phyloP scores from a whole-genome alignment of 2,888 invertebrate species.

The Dicyrtoma fusca region DNA sequence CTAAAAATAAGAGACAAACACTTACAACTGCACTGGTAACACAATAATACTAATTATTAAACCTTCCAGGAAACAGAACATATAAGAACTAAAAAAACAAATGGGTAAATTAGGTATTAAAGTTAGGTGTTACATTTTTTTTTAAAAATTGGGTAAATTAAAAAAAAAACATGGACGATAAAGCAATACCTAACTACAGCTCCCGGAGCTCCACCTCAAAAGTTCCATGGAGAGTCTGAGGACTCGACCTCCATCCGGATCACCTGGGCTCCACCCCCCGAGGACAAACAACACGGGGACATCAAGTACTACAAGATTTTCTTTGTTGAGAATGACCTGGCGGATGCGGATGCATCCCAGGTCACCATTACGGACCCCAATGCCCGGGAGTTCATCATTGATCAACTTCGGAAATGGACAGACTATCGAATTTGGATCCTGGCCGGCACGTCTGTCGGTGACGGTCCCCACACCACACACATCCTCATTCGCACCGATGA shows the following conservation, averaged over 20 bases:
- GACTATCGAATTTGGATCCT: constrained; percentile 58
- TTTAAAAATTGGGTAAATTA: too few relatives aligned
- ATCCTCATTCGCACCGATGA: constrained; percentile 93
- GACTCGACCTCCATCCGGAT: constrained; percentile 88
- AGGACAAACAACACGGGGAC: constrained; percentile 86
- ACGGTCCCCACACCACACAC: constrained; percentile 90
- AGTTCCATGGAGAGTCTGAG: constrained; percentile 84
- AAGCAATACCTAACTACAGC: constrained; percentile 65
- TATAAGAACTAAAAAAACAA: too few relatives aligned
- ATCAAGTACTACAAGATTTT: constrained; percentile 94
- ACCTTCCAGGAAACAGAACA: too few relatives aligned
- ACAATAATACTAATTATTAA: too few relatives aligned
- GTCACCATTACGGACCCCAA: constrained; percentile 70
- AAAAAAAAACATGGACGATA: too few relatives aligned
- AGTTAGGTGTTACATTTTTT: too few relatives aligned
- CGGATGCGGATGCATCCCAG: constrained; percentile 81
- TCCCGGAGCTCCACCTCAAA: constrained; percentile 94
- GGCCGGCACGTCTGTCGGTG: constrained; percentile 94
- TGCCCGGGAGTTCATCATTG: constrained; percentile 77
- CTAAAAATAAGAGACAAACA: too few relatives aligned
- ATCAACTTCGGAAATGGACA: constrained; percentile 92
- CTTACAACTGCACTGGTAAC: too few relatives aligned
- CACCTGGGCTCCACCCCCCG: constrained; percentile 90
- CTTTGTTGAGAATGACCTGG: constrained; percentile 76
- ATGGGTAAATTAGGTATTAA: too few relatives aligned